phyloP scores from a whole-genome alignment of 2,113 vertebrate species.

The Hydropotes inermis region DNA sequence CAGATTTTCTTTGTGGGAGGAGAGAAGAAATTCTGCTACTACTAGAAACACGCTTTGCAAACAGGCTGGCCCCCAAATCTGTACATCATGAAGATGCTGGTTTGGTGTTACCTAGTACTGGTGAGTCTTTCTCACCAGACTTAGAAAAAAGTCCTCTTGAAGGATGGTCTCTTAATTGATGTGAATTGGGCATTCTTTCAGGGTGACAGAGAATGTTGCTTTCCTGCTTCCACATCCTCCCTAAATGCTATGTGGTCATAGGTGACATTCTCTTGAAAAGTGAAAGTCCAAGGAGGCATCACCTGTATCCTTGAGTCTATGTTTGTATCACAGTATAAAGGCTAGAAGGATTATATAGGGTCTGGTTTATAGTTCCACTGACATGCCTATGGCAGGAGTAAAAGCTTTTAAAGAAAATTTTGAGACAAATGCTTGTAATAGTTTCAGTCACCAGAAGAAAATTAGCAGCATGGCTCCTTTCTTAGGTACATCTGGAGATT shows the following conservation, averaged over 20 bases:
- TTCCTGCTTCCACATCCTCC: neutral
- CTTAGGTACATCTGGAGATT: neutral
- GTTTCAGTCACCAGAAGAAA: slow-evolving; percentile 3
- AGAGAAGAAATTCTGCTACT: neutral
- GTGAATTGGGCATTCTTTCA: neutral
- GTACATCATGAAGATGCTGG: neutral
- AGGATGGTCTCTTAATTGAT: neutral
- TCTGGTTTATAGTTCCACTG: neutral
- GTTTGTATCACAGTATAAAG: neutral
- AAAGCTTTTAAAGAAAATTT: neutral
- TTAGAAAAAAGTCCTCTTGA: neutral
- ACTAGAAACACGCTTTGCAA: neutral
- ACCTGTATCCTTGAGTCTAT: neutral
- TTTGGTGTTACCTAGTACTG: no score
- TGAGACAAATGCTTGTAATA: neutral
- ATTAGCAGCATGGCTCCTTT: neutral
- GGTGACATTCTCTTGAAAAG: neutral
- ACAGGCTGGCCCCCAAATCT: neutral
- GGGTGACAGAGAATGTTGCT: neutral
- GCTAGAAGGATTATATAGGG: neutral
- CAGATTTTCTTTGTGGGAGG: neutral
- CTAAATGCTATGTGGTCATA: neutral
- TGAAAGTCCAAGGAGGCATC: neutral
- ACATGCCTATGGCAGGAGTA: neutral
- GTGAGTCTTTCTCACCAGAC: neutral